These are phyloP conservation scores for Malurus alboscapulatus DNA, from an alignment of 2,113 vertebrate species.

Conservation along the genomic window DNA sequence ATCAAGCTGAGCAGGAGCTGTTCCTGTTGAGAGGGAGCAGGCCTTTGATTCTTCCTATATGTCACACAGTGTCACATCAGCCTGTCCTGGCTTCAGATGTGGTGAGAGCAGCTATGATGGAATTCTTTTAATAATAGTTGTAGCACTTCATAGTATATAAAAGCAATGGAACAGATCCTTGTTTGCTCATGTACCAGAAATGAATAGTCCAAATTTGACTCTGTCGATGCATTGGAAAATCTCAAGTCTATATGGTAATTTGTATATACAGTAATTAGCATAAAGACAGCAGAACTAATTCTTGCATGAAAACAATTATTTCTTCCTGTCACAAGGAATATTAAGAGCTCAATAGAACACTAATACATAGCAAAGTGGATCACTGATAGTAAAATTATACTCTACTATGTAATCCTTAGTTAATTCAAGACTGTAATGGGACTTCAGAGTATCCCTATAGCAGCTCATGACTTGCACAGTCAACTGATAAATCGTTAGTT, in stretches of 20 bases:
- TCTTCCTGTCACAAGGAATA: not conserved
- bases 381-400: not conserved
- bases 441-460: not conserved
- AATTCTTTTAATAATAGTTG: not conserved
- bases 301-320: not conserved
- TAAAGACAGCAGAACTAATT: not conserved
- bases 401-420: not conserved
- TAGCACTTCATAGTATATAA: not conserved
- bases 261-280: not conserved
- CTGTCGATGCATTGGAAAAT: not conserved
- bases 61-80: not conserved
- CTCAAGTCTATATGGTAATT: rapidly evolving
- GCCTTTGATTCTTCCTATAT: not conserved
- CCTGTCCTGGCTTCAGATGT: not conserved
- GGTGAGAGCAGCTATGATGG: not conserved
- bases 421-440: not conserved
- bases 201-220: not conserved
- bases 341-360: not conserved
- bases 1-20: not conserved
- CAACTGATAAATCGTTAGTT: not conserved
- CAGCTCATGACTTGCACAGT: not conserved
- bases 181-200: not conserved
- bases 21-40: not conserved
- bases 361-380: not conserved
- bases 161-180: not conserved